Conservation (phyloP, 2,888 invertebrate genomes). For the Pilophorus perplexus region DNA sequence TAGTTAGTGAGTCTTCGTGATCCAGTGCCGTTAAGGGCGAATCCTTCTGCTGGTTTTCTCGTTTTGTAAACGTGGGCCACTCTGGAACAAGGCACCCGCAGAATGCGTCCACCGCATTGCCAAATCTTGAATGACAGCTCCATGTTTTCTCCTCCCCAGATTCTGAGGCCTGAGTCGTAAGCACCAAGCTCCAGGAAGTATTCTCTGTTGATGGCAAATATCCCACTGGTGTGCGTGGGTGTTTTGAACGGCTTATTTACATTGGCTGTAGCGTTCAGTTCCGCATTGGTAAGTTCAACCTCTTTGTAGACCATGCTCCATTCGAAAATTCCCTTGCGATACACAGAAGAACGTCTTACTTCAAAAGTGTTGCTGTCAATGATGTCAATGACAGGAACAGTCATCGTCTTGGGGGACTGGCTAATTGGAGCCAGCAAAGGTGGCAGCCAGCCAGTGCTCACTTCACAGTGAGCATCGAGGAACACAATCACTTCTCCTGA, state of each 20-base stretch:
- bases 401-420: constrained; percentile 47
- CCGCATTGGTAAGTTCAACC: constrained; percentile 69
- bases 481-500: constrained; percentile 77
- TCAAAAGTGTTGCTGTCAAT: constrained; percentile 54
- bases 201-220: constrained; percentile 75
- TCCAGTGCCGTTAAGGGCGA: no score
- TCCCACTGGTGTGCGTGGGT: constrained; percentile 96
- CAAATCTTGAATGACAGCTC: constrained; percentile 93
- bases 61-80: constrained; percentile 93
- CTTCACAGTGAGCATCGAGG: constrained; percentile 89
- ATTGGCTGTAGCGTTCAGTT: constrained; percentile 54
- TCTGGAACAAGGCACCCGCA: constrained; percentile 85
- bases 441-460: constrained; percentile 58
- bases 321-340: constrained; percentile 69
- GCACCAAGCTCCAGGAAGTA: constrained; percentile 94
- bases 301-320: constrained; percentile 92
- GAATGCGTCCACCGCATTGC: constrained; percentile 85
- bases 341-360: constrained; percentile 51
- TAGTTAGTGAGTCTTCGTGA: no score
- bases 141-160: constrained; percentile 95
- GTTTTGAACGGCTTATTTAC: constrained; percentile 55
- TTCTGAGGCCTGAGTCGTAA: constrained; percentile 94
- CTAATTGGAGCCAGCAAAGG: constrained; percentile 53
- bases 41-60: no score
- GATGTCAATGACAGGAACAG: constrained; percentile 55